Evolutionary conservation across 2,888 invertebrate genomes (phyloP).

Genomic region (Atherix ibis): DNA sequence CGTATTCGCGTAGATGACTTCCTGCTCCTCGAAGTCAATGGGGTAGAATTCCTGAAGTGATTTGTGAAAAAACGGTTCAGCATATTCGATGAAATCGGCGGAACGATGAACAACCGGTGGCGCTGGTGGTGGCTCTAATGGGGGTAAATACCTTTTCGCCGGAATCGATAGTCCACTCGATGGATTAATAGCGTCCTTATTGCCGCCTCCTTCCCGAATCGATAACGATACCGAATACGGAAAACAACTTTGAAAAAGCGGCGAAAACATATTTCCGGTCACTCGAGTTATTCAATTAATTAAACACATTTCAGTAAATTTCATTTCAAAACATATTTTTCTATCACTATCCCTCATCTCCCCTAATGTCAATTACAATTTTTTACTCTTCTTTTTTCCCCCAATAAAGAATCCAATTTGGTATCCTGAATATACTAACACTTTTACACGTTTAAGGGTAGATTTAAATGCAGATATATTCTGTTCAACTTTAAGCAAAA

Average conservation of each 20-base stretch:
- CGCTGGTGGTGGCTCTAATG: conserved; percentile 4
- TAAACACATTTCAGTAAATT: no score
- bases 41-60: background rate
- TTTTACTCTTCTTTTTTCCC: no score
- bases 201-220: conserved; percentile 5
- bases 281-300: background rate
- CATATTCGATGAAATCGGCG: conserved; percentile 5
- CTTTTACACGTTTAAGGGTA: no score
- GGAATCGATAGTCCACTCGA: background rate
- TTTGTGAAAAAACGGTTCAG: conserved; percentile 6
- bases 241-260: conserved; percentile 7
- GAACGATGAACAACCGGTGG: conserved; percentile 1
- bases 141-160: conserved; percentile 2
- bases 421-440: no score
- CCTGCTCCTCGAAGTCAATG: background rate
- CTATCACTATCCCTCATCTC: background rate
- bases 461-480: no score
- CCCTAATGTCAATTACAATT: no score
- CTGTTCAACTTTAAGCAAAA: no score
- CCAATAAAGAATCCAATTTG: no score
- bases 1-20: background rate
- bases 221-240: conserved; percentile 8
- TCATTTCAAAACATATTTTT: no score
- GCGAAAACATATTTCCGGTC: conserved; percentile 5
- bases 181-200: conserved; percentile 3